Conservation (phyloP, 2,888 invertebrate species). For the Spialia ferax region DNA sequence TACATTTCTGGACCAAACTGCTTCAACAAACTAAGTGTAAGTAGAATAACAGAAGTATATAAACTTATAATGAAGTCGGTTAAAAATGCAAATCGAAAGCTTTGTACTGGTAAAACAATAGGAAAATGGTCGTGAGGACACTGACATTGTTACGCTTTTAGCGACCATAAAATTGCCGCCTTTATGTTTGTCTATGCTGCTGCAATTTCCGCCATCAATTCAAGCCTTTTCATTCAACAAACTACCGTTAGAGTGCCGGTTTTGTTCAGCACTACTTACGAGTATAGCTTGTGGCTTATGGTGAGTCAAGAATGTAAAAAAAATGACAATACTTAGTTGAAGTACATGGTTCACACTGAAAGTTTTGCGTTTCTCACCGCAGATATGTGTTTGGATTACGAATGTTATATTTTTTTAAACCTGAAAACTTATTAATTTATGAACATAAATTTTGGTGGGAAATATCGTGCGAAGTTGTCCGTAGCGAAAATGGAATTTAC, state of each 20-base stretch:
- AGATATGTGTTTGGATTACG: too few species aligned
- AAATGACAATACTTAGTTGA: too few species aligned
- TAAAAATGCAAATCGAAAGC: conserved; percentile 23
- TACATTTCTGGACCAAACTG: too few species aligned
- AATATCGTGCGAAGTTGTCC: too few species aligned
- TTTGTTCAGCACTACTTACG: conserved; percentile 35
- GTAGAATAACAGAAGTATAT: not conserved
- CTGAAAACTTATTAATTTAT: too few species aligned
- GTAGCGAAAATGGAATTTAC: too few species aligned
- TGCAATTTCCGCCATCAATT: conserved; percentile 66
- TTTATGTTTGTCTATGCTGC: conserved; percentile 67
- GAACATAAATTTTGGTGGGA: too few species aligned
- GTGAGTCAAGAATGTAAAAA: conserved; percentile 4
- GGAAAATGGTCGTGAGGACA: conserved; percentile 56
- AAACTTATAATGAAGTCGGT: too few species aligned
- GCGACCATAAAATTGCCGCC: conserved; percentile 75
- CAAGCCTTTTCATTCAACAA: conserved; percentile 55
- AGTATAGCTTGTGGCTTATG: too few species aligned
- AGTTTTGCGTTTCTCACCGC: too few species aligned
- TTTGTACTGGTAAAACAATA: conserved; percentile 31
- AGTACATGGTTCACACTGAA: too few species aligned
- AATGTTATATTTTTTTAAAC: too few species aligned
- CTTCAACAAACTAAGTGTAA: not conserved
- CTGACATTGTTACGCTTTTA: conserved; percentile 73
- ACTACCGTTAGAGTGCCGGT: conserved; percentile 61